Conservation (phyloP, 2,113 vertebrate species). For the Merops nubicus region DNA sequence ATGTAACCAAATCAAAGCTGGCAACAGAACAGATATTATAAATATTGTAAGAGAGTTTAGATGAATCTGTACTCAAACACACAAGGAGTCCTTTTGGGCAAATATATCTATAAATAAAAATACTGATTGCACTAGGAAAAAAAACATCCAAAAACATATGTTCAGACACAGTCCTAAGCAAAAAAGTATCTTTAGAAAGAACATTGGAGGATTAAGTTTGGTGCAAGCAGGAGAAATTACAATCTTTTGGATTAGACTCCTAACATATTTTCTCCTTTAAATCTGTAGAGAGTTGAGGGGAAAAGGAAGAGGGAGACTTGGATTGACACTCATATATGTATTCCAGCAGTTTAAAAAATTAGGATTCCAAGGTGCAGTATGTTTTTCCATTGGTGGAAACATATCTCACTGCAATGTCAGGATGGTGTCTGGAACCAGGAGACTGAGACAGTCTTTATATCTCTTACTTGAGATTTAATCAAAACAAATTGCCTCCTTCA, state of each 20-base stretch:
- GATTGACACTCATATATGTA: neutral
- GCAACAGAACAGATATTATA: neutral
- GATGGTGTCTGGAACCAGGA: neutral
- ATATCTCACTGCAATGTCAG: neutral
- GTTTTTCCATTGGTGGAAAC: neutral
- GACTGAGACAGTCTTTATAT: neutral
- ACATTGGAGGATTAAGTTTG: neutral
- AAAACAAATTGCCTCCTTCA: neutral
- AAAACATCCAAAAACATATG: neutral
- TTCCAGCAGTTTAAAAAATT: neutral
- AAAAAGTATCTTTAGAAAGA: neutral
- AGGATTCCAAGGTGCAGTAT: neutral
- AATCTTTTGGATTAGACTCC: neutral
- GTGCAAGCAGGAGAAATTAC: neutral
- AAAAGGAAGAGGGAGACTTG: neutral
- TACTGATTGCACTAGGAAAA: neutral
- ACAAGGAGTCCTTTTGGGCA: neutral
- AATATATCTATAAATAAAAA: neutral
- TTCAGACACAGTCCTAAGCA: neutral
- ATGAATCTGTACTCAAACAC: neutral
- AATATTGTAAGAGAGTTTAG: neutral
- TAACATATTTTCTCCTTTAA: neutral
- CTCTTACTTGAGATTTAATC: neutral
- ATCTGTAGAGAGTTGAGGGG: neutral
- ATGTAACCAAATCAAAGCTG: neutral